phyloP scores from a whole-genome alignment of 2,888 invertebrate species.

The Cheilosia vernalis region DNA sequence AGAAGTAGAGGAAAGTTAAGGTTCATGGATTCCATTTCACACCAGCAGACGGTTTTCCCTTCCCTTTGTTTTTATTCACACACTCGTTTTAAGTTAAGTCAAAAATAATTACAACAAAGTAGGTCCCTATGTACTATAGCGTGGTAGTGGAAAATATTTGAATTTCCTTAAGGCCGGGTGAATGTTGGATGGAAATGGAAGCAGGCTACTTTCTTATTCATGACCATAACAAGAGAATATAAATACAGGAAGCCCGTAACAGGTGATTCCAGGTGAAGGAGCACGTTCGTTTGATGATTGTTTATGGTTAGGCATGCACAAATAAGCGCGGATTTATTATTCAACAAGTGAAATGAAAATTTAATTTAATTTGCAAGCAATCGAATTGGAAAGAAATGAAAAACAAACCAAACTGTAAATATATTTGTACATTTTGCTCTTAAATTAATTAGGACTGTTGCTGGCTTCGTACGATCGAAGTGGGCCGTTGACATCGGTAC shows the following conservation, averaged over 20 bases:
- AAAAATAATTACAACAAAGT: constrained; percentile 48
- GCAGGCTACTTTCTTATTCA: not conserved
- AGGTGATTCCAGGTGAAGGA: not conserved
- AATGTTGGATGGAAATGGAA: not conserved
- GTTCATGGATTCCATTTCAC: not conserved
- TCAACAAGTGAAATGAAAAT: constrained; percentile 47
- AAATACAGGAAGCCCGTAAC: not conserved
- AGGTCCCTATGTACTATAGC: too few species aligned
- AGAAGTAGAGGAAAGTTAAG: not conserved
- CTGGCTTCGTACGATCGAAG: too few species aligned
- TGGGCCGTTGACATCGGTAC: too few species aligned
- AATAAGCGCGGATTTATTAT: constrained; percentile 49
- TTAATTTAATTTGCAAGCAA: constrained; percentile 39
- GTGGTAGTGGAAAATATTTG: not conserved
- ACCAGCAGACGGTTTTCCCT: not conserved
- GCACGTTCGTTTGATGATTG: constrained; percentile 33
- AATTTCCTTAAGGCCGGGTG: not conserved
- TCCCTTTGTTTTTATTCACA: not conserved
- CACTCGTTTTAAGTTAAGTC: constrained; percentile 36
- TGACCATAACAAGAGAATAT: not conserved
- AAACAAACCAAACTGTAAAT: too few species aligned
- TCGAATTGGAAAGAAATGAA: constrained; percentile 34
- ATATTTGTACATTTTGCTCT: too few species aligned
- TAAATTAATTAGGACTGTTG: too few species aligned
- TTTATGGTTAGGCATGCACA: constrained; percentile 42